Conservation (phyloP, 2,888 invertebrate species). For the Crioceris asparagi region DNA sequence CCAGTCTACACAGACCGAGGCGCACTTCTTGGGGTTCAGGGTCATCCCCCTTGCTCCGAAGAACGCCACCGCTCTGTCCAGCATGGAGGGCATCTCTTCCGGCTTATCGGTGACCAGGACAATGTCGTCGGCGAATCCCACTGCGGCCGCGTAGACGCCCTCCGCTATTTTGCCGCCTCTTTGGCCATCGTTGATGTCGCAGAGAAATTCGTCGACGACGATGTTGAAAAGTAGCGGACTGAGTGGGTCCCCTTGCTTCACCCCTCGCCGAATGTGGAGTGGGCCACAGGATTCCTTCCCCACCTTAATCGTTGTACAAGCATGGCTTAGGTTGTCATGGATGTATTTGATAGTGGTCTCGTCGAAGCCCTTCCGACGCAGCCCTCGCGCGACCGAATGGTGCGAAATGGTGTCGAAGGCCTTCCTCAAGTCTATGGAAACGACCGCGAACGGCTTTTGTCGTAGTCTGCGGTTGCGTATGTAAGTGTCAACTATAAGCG, state of each 20-base stretch:
- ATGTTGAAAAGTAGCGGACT: constrained; percentile 25
- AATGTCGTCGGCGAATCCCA: constrained; percentile 21
- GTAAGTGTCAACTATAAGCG: constrained; percentile 22
- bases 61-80: constrained; percentile 7
- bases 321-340: neutral
- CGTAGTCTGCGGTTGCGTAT: constrained; percentile 7
- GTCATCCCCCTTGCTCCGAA: constrained; percentile 12
- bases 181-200: neutral
- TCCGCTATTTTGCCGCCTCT: neutral
- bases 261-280: constrained; percentile 24
- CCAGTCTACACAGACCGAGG: constrained; percentile 5
- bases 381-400: constrained; percentile 13
- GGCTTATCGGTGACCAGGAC: constrained; percentile 9
- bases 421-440: constrained; percentile 17
- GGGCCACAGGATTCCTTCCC: constrained; percentile 2
- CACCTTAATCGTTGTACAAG: constrained; percentile 12
- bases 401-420: constrained; percentile 20
- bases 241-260: constrained; percentile 35
- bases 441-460: constrained; percentile 5
- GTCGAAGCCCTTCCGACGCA: constrained; percentile 10
- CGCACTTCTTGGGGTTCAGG: constrained; percentile 16
- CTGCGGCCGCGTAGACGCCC: constrained; percentile 2
- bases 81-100: neutral
- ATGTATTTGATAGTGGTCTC: constrained; percentile 1
- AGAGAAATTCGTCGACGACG: constrained; percentile 22